Conservation (phyloP, 2,797 vertebrate genomes). For the Gymnopithys bicolor region DNA sequence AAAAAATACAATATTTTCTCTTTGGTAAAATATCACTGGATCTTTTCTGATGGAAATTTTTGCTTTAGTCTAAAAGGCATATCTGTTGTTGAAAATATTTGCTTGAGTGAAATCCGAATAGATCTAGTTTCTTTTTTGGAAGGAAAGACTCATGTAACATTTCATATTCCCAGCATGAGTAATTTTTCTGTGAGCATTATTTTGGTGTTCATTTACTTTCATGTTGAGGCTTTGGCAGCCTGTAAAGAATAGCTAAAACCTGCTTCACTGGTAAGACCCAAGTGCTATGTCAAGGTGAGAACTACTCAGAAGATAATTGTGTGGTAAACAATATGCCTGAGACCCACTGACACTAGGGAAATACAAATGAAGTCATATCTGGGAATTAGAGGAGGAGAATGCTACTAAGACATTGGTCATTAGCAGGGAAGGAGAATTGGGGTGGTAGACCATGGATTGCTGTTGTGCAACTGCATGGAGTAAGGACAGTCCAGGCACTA, state of each 20-base stretch:
- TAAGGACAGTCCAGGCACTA: background rate
- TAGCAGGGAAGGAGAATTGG: background rate
- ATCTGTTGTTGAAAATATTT: slow-evolving; percentile 31
- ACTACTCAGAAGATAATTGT: background rate
- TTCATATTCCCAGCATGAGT: slow-evolving; percentile 28
- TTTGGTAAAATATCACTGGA: background rate
- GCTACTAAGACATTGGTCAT: background rate
- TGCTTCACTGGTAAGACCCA: background rate
- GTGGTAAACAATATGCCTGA: background rate
- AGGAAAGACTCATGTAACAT: slow-evolving; percentile 7
- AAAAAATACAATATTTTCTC: background rate
- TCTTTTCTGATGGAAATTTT: slow-evolving; percentile 10
- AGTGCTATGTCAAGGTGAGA: background rate
- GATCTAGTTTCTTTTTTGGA: background rate
- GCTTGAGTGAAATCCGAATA: background rate
- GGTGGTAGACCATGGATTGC: background rate
- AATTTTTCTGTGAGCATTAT: slow-evolving; percentile 39
- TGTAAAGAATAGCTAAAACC: background rate
- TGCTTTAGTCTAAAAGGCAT: background rate
- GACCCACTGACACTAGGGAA: background rate
- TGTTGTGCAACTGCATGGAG: background rate
- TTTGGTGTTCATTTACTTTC: background rate
- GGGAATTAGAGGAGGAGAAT: background rate
- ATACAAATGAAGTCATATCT: background rate
- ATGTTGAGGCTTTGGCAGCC: background rate